Base-by-base conservation (phyloP, 1,140 invertebrate genomes). In the Drosophila carrolli region DNA sequence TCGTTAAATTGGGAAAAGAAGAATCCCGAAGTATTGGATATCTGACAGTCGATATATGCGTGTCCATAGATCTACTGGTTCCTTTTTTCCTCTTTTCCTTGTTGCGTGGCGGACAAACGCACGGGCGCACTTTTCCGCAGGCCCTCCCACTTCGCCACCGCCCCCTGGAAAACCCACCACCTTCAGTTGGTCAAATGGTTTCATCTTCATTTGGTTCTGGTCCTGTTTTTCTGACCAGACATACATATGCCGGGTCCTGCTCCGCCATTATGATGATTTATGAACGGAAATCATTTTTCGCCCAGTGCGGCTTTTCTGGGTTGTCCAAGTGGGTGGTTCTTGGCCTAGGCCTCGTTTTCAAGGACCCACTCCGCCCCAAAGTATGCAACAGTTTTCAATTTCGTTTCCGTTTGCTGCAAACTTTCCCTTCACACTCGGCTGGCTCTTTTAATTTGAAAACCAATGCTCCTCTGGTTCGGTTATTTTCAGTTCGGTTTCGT, bases 241-340 rank as follows among this genome's bases (percentile, higher is more conserved):
- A 47, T 53, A 63, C 75, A 66, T 71, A 55, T 66, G 63, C 46
- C 37, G 51, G 44, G 59, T 53, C 27, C 71, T 48, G 51, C 46
- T 57, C 62, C 29, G 71, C 83, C 83, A 88, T 86, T 83, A 88
- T 82, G 75, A 86, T 86, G 83, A 88, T 86, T 86, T 88, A 86
- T 86, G 79, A 74, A 74, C 80, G 83, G 83, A 86, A 88, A 86
- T 86, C 80, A 88, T 86, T 88, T 86, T 82, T 70, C 75, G 62
- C 54, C 23, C 61, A 29, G 43, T 46, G 50, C 57, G 47, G 35
- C 46, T 68, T 68, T 68, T 53, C 29, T 43, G 65, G 47, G 29
- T 29, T 32, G 16, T 44, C 11, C 27, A 19, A 29, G 13, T 5
- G 29, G 32, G 13, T 29, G 43, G 32, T 19, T 4, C 11, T 47